Evolutionary conservation across 2,797 vertebrate species (phyloP).

Genomic region (Rhinoraja longicauda): DNA sequence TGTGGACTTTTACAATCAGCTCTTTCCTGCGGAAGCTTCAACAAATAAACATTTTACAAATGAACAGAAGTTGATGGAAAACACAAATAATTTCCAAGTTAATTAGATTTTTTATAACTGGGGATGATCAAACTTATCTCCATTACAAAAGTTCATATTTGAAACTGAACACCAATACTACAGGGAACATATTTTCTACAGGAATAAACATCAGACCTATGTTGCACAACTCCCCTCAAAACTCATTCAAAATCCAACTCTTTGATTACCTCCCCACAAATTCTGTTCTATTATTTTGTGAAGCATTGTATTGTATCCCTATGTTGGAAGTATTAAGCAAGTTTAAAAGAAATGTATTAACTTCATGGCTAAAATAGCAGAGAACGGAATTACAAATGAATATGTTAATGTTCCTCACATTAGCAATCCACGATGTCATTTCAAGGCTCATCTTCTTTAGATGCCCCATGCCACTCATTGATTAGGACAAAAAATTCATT

Average conservation of each 20-base stretch:
- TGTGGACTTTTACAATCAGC: not conserved
- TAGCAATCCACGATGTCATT: not conserved
- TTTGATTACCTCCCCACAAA: not conserved
- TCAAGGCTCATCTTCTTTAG: not conserved
- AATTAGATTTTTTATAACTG: not conserved
- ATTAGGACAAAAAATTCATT: not conserved
- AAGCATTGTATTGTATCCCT: not conserved
- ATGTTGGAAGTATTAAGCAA: not conserved
- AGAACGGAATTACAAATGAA: conserved; percentile 15
- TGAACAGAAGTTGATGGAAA: not conserved
- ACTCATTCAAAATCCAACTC: not conserved
- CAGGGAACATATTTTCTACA: not conserved
- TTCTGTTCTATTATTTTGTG: not conserved
- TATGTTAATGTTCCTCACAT: not conserved
- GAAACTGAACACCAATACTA: not conserved
- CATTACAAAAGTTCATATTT: not conserved
- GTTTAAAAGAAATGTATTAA: conserved; percentile 5
- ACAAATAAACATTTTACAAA: not conserved
- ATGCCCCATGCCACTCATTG: not conserved
- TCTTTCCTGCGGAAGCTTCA: not conserved
- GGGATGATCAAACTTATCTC: not conserved
- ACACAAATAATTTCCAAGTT: conserved; percentile 7
- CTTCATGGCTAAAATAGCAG: conserved; percentile 8
- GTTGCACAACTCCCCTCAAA: not conserved
- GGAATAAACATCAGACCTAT: not conserved